Base-by-base conservation (phyloP, 2,888 invertebrate species). In the Phania funesta region DNA sequence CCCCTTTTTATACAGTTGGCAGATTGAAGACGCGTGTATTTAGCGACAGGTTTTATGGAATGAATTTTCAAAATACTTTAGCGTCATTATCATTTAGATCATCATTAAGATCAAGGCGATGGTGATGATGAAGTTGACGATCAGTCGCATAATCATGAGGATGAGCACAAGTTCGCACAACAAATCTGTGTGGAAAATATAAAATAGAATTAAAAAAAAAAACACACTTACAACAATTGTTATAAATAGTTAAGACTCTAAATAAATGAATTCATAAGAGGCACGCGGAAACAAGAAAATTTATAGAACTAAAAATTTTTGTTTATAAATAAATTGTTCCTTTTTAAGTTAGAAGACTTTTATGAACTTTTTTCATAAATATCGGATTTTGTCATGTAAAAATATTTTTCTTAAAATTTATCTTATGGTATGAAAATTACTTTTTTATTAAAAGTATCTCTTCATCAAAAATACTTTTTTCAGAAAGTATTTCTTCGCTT, bases 21-120 rank as follows among this genome's bases (percentile, higher is more conserved):
- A 76, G 52, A 48, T 77, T 73, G 75, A 54, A 70, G 70, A 78
- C 74, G 82, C 78, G 82, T 78, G 78, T 71, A 65, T 74, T 82
- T 71, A 64, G 82, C 74, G 82, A 70, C 82, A 82, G 82, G 82
- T 82, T 82, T 82, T 70, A 78, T 82, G 74, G 71, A 58, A 78
- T 78, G 70, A 70, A 65, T 74, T 78, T 78, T 74, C 64, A 65
- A 74, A 58, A 78, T 82, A 75, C 58, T 78, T 48, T 18, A 68
- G 38, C 54, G 9, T 70, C 75, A 67, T 52, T 58, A 73, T 76
- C 71, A 41, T 62, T 64, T 32, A 18, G 38, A 11, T 41, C 20
- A 24, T 71, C 8, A 52, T 29, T 8, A 18, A 44, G 46, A 67
- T 54, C 26, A 60, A 52, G 41, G 2, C 8, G 16, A 52, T 54